phyloP scores from a whole-genome alignment of 1,140 invertebrate species.

The Drosophila triauraria region DNA sequence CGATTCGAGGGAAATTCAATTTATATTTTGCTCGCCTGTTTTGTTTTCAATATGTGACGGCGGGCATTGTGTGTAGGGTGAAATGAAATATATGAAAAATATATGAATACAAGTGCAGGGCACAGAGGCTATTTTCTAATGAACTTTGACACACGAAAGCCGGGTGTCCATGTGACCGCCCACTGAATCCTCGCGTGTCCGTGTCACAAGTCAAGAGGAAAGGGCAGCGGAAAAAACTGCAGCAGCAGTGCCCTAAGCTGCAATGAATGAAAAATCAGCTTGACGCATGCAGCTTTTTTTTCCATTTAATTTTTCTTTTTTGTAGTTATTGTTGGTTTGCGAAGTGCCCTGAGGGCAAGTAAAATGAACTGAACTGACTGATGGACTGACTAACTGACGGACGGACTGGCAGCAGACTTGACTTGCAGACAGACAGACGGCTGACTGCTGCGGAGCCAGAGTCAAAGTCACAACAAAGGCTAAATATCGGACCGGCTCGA shows the following conservation, averaged over 20 bases:
- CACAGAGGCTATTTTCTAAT: slow-evolving; percentile 69
- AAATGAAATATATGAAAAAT: slow-evolving; percentile 41
- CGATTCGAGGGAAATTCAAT: slow-evolving; percentile 61
- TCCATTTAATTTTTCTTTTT: neutral
- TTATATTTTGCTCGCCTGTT: slow-evolving; percentile 27
- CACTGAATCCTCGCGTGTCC: slow-evolving; percentile 54
- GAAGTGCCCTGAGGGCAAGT: slow-evolving; percentile 59
- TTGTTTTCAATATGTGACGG: neutral
- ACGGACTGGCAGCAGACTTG: neutral
- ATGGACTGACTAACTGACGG: slow-evolving; percentile 56
- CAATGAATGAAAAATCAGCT: slow-evolving; percentile 81
- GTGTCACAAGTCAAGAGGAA: slow-evolving; percentile 68
- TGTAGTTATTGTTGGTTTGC: neutral
- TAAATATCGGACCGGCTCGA: slow-evolving; percentile 5
- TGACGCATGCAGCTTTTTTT: slow-evolving; percentile 71
- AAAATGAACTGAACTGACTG: slow-evolving; percentile 48
- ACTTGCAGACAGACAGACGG: neutral
- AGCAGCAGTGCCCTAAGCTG: slow-evolving; percentile 54
- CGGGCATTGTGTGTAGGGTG: slow-evolving; percentile 11
- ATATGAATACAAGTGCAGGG: slow-evolving; percentile 25
- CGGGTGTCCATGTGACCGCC: neutral
- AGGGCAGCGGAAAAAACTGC: slow-evolving; percentile 45
- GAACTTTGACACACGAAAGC: slow-evolving; percentile 70
- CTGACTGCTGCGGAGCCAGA: slow-evolving; percentile 10
- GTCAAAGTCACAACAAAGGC: slow-evolving; percentile 20